Percentiles rank a stretch among this genome's conserved stretches.
Evolutionary conservation across 2,113 vertebrate genomes (phyloP).

Genomic region (Telmatochromis sp.): DNA sequence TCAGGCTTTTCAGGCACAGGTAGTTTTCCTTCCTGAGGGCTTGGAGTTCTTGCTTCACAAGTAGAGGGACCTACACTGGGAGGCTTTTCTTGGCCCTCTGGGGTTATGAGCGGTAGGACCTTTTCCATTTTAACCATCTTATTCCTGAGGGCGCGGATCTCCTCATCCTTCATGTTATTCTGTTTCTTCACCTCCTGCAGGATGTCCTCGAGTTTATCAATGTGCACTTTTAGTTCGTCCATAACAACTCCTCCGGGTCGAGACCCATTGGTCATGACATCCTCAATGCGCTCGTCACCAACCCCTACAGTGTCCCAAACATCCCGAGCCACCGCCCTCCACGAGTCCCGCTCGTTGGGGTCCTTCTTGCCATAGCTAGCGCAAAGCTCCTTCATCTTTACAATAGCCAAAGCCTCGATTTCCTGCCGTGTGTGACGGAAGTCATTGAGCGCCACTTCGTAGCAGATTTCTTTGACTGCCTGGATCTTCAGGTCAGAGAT

Average conservation of each 20-base stretch:
- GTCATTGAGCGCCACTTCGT: constrained; percentile 96
- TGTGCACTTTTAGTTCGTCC: constrained; percentile 94
- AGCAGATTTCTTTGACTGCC: constrained; percentile 98
- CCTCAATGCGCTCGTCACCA: constrained; percentile 91
- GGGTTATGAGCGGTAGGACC: constrained; percentile 87
- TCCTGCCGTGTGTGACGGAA: constrained; percentile 95
- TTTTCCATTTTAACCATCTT: constrained; percentile 99
- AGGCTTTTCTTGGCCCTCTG: constrained; percentile 64
- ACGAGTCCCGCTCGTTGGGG: constrained; percentile 93
- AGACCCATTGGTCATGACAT: constrained; percentile 74
- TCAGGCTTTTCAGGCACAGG: constrained; percentile 52
- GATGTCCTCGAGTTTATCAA: constrained; percentile 96
- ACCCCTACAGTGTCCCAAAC: constrained; percentile 98
- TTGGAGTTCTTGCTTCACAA: constrained; percentile 16
- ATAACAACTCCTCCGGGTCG: constrained; percentile 76
- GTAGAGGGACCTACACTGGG: not conserved
- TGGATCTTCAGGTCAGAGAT: constrained; percentile 99
- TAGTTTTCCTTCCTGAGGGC: constrained; percentile 45
- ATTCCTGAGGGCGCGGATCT: constrained; percentile 88
- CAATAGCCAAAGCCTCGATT: constrained; percentile 96
- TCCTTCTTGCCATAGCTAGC: constrained; percentile 93
- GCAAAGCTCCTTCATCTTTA: constrained; percentile 98
- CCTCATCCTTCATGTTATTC: constrained; percentile 97
- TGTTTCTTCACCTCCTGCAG: constrained; percentile 97
- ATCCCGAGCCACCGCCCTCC: constrained; percentile 92